Evolutionary conservation across 2,888 invertebrate species (phyloP).

Genomic region (Temnothorax rugatulus): DNA sequence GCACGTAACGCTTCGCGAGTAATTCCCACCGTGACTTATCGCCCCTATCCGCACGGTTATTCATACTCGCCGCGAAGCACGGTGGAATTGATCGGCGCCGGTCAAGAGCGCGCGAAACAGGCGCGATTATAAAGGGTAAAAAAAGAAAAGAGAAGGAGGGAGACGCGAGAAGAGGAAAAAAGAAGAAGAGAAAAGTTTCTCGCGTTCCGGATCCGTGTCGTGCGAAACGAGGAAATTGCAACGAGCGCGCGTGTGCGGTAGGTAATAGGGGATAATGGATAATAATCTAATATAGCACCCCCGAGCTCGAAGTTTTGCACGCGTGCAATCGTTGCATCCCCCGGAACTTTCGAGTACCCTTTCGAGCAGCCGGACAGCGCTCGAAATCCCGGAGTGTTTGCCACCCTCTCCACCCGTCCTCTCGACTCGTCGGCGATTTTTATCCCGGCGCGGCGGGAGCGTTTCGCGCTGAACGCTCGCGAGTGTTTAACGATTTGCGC

Average conservation of each 20-base stretch:
- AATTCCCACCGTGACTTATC: conserved; percentile 42
- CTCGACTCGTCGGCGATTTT: conserved; percentile 33
- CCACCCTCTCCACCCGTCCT: not conserved
- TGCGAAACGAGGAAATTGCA: conserved; percentile 47
- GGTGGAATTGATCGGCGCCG: conserved; percentile 16
- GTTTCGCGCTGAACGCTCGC: conserved; percentile 23
- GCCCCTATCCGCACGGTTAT: conserved; percentile 3
- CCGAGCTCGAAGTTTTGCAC: conserved; percentile 42
- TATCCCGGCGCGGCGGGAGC: conserved; percentile 11
- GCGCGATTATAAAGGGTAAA: not conserved
- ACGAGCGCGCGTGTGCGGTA: conserved; percentile 35
- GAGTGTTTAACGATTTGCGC: not conserved
- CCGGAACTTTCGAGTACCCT: conserved; percentile 51
- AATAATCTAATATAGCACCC: conserved; percentile 63
- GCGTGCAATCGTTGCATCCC: conserved; percentile 41
- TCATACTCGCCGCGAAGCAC: conserved; percentile 29
- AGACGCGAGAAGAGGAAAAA: not conserved
- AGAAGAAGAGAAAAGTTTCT: not conserved
- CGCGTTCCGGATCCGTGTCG: conserved; percentile 22
- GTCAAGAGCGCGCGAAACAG: conserved; percentile 26
- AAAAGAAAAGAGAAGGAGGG: not conserved
- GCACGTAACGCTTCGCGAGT: conserved; percentile 35
- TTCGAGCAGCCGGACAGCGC: conserved; percentile 38
- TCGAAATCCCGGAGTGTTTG: conserved; percentile 56
- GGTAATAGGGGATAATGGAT: conserved; percentile 59